Conservation (phyloP, 2,888 invertebrate species). For the Napeogenes inachia region DNA sequence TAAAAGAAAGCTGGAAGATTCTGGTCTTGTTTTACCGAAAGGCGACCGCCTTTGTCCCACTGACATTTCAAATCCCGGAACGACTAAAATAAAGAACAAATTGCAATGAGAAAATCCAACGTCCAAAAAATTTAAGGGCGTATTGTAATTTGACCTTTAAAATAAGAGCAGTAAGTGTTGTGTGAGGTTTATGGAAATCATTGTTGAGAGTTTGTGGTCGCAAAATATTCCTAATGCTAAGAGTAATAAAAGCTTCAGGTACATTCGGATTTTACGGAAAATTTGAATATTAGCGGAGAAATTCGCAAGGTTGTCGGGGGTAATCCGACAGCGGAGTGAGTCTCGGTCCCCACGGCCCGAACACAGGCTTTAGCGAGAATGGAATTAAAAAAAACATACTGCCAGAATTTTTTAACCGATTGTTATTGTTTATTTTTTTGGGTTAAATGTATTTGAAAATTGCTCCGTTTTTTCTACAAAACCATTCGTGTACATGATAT, state of each 20-base stretch:
- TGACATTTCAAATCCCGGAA: constrained; percentile 19
- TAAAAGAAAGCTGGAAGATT: constrained; percentile 3
- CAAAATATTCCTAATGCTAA: constrained; percentile 4
- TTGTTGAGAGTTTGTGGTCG: background rate
- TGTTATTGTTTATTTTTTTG: constrained; percentile 5
- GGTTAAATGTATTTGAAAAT: background rate
- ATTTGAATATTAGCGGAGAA: constrained; percentile 13
- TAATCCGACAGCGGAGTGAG: constrained; percentile 34
- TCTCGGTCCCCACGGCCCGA: constrained; percentile 20
- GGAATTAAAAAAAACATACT: constrained; percentile 16
- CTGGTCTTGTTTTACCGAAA: constrained; percentile 1
- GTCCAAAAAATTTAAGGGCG: background rate
- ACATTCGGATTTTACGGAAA: constrained; percentile 3
- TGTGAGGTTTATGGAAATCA: background rate
- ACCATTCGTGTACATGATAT: constrained; percentile 1
- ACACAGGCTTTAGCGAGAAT: constrained; percentile 24
- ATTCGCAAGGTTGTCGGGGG: constrained; percentile 16
- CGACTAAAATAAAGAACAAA: constrained; percentile 11
- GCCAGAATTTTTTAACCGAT: constrained; percentile 4
- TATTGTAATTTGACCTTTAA: constrained; percentile 3
- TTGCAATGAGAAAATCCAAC: constrained; percentile 5
- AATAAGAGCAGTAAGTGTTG: constrained; percentile 6
- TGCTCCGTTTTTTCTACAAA: constrained; percentile 1
- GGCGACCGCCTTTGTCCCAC: constrained; percentile 6
- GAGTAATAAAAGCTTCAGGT: constrained; percentile 6